Conservation (phyloP, 2,113 vertebrate species). For the Urocitellus parryii region DNA sequence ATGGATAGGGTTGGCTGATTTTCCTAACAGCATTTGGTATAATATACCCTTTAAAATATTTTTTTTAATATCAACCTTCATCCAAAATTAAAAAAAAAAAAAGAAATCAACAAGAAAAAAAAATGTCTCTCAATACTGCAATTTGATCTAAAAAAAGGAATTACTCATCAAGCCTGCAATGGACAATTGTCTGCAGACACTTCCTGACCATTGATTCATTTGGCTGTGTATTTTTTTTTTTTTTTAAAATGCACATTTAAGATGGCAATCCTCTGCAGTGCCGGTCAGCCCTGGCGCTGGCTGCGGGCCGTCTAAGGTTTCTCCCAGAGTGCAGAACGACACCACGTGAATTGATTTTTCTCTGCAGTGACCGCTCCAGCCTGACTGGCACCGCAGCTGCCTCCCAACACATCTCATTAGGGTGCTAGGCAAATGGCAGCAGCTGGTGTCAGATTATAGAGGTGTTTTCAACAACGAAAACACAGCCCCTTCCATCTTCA, state of each 20-base stretch:
- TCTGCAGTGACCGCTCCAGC: slow-evolving; percentile 96
- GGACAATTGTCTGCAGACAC: slow-evolving; percentile 78
- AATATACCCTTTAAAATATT: slow-evolving; percentile 69
- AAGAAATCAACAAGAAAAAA: slow-evolving; percentile 68
- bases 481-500: slow-evolving; percentile 89
- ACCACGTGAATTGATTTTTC: slow-evolving; percentile 95
- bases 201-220: slow-evolving; percentile 86
- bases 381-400: slow-evolving; percentile 94
- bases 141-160: slow-evolving; percentile 83
- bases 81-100: slow-evolving; percentile 74
- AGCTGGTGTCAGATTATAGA: slow-evolving; percentile 93
- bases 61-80: slow-evolving; percentile 78
- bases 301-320: slow-evolving; percentile 90
- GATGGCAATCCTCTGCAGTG: slow-evolving; percentile 83
- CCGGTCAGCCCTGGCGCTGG: slow-evolving; percentile 89
- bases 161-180: slow-evolving; percentile 83
- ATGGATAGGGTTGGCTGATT: slow-evolving; percentile 78
- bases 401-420: slow-evolving; percentile 89
- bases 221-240: slow-evolving; percentile 82
- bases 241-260: slow-evolving; percentile 79
- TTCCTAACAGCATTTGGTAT: slow-evolving; percentile 81
- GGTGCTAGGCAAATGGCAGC: slow-evolving; percentile 91
- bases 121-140: slow-evolving; percentile 82
- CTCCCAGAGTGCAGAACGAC: slow-evolving; percentile 88
- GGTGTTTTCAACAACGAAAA: slow-evolving; percentile 91